Evolutionary conservation across 1,140 invertebrate species (phyloP).

Genomic region (Macrocentrus cingulum): DNA sequence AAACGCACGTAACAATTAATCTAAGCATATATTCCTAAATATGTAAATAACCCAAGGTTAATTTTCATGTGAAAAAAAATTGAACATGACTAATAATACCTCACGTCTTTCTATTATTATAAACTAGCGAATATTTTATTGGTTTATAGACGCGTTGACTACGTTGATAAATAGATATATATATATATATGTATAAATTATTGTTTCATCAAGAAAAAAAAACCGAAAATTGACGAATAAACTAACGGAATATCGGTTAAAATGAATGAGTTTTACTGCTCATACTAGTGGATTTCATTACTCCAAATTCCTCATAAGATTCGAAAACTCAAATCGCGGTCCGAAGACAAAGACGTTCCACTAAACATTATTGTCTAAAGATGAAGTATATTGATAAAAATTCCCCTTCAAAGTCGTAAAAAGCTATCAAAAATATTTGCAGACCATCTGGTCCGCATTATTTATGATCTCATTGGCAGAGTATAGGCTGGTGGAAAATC

Average conservation of each 20-base stretch:
- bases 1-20: background rate
- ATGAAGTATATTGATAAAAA: no score
- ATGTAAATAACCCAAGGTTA: background rate
- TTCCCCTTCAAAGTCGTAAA: background rate
- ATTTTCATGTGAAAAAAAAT: background rate
- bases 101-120: conserved; percentile 8
- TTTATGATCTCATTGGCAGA: conserved; percentile 23
- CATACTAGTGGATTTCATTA: no score
- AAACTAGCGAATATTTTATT: conserved; percentile 5
- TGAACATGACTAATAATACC: background rate
- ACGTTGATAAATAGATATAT: conserved; percentile 24
- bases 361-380: no score
- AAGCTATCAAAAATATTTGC: conserved; percentile 5
- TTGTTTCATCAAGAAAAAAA: conserved; percentile 6
- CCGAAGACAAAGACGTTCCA: background rate
- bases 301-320: no score
- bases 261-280: no score
- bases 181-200: conserved; percentile 11
- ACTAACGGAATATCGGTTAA: background rate
- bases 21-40: no score
- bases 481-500: background rate
- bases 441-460: conserved; percentile 23
- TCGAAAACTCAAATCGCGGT: background rate
- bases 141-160: background rate
- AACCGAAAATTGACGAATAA: background rate